Percentiles rank a stretch among this genome's conserved stretches.
These are phyloP conservation scores for Halichoeres trimaculatus DNA, from an alignment of 2,113 vertebrate genomes.

Conservation along the genomic window DNA sequence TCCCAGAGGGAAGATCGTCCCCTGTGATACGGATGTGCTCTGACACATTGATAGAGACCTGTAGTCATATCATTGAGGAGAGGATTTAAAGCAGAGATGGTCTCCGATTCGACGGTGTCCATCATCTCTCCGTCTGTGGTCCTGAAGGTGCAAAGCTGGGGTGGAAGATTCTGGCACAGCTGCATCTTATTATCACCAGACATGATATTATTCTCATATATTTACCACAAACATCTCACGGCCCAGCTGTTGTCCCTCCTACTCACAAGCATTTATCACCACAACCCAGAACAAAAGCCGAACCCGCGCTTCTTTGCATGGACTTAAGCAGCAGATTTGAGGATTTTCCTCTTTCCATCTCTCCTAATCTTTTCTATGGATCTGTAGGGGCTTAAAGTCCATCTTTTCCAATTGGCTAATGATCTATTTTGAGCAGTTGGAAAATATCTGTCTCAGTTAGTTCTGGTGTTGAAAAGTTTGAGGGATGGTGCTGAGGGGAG, in stretches of 20 bases:
- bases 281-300: slow-evolving; percentile 15
- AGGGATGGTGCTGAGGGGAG: slow-evolving; percentile 69
- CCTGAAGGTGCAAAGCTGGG: slow-evolving; percentile 29
- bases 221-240: slow-evolving; percentile 56
- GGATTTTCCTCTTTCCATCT: slow-evolving; percentile 44
- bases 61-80: slow-evolving; percentile 34
- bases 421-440: slow-evolving; percentile 78
- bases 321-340: slow-evolving; percentile 27
- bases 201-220: slow-evolving; percentile 60
- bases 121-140: slow-evolving; percentile 49
- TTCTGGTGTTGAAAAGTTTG: slow-evolving; percentile 74
- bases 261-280: slow-evolving; percentile 32
- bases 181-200: slow-evolving; percentile 54
- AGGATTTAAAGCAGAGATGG: slow-evolving; percentile 47
- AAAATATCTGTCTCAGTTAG: slow-evolving; percentile 80
- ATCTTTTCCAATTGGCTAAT: slow-evolving; percentile 77
- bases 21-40: slow-evolving; percentile 37
- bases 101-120: slow-evolving; percentile 20
- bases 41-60: slow-evolving; percentile 48
- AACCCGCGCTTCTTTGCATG: slow-evolving; percentile 4
- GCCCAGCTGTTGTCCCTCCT: slow-evolving; percentile 52
- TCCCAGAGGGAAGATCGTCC: slow-evolving; percentile 48
- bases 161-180: slow-evolving; percentile 43
- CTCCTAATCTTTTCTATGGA: slow-evolving; percentile 67
- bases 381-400: slow-evolving; percentile 66